A percentile compares a stretch with the other conserved stretches of the same genome.
These are phyloP conservation scores for Dromococcyx pavoninus DNA, from an alignment of 2,797 vertebrate genomes.

Conservation along the genomic window DNA sequence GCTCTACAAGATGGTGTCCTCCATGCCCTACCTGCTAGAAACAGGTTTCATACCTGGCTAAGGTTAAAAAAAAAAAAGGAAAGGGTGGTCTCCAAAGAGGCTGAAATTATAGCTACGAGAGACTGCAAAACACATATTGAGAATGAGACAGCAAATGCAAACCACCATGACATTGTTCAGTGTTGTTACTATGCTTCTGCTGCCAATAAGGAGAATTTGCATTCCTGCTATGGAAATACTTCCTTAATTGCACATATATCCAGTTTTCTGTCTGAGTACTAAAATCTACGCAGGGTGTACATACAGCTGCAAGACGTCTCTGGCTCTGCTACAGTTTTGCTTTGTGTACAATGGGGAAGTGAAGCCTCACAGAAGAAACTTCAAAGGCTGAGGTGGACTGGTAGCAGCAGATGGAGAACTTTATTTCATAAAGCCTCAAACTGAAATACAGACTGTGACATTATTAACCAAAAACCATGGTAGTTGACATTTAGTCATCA, in stretches of 20 bases:
- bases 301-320: constrained; percentile 4
- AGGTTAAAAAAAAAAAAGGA: background rate
- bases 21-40: background rate
- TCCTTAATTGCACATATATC: constrained; percentile 61
- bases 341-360: background rate
- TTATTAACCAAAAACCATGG: background rate
- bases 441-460: background rate
- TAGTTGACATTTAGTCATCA: background rate
- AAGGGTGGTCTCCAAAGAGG: background rate
- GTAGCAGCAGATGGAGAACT: background rate
- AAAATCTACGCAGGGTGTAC: background rate
- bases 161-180: constrained; percentile 5
- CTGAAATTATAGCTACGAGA: constrained; percentile 37
- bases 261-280: constrained; percentile 45
- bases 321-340: background rate
- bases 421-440: background rate
- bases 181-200: constrained; percentile 30
- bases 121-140: constrained; percentile 4
- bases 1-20: background rate
- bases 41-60: background rate
- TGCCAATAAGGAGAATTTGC: constrained; percentile 59
- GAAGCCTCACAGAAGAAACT: background rate
- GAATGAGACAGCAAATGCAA: constrained; percentile 35
- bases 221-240: constrained; percentile 56
- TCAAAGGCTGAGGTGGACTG: background rate